Evolutionary conservation across 2,797 vertebrate species (phyloP).

Genomic region (Ptychobarbus kaznakovi): DNA sequence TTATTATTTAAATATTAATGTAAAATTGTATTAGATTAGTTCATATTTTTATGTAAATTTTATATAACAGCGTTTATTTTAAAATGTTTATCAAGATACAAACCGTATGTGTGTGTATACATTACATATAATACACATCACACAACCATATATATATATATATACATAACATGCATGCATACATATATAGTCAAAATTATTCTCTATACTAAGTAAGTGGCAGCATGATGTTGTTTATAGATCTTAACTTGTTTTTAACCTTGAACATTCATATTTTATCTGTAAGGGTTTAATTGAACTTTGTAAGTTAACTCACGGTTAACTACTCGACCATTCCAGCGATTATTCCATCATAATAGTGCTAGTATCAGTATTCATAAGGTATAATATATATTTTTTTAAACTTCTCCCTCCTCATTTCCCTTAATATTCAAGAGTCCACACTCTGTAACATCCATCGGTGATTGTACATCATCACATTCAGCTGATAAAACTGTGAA

Average conservation of each 20-base stretch:
- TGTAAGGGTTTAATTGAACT: not conserved
- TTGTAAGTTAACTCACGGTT: not conserved
- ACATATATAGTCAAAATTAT: not conserved
- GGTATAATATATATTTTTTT: not conserved
- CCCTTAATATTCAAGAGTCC: too few species aligned
- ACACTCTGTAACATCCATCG: not conserved
- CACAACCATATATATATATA: not conserved
- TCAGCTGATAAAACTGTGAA: conserved; percentile 31
- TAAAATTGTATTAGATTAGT: not conserved
- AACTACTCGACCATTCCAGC: not conserved
- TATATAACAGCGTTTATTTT: not conserved
- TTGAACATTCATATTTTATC: not conserved
- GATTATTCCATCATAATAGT: not conserved
- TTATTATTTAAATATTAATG: not conserved
- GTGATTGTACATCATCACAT: conserved; percentile 31
- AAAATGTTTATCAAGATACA: not conserved
- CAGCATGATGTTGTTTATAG: conserved; percentile 1
- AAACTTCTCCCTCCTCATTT: not conserved
- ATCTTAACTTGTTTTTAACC: conserved; percentile 9
- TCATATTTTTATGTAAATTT: not conserved
- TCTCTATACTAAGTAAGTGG: not conserved
- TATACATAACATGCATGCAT: not conserved
- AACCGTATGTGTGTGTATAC: not conserved
- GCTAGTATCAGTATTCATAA: not conserved
- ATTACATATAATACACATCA: not conserved